Evolutionary conservation across 1,140 invertebrate species (phyloP), one percentile per base, ranked within the genome.

Genomic region (Tetramorium simillimum): DNA sequence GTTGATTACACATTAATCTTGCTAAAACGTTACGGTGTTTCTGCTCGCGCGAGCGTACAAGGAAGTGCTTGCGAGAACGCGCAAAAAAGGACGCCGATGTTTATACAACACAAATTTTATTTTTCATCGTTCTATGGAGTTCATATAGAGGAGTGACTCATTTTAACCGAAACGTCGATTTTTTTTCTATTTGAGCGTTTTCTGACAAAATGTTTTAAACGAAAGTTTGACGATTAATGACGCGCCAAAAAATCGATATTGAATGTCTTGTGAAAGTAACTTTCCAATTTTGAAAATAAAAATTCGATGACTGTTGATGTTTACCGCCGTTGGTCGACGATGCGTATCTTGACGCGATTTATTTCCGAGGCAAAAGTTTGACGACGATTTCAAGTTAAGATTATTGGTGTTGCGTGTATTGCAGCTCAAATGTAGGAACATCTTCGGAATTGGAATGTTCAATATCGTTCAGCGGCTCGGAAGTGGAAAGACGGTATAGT

Each of bases 1-100:
- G n/a, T 80, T 69, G 40, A 80, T 67, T 53, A 62, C 10, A 46
- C 73, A 46, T 37, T 24, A 24, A 40, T 80, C 12, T 69, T n/a
- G 18, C 24, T 18, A 37, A 43, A n/a, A 24, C n/a, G 3, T 75
- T 73, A 75, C 7, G 18, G 16, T 16, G 21, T 60, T 4, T 7
- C 37, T 56, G 33, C 18, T 40, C 3, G 9, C 51, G 21, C n/a
- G 37, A 21, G 33, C 18, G 9, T 73, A 9, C 5, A 9, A 21
- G n/a, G n/a, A n/a, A 58, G 24, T 18, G 14, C 3, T 46, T 14
- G 14, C n/a, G 21, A 10, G 40, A 33, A 3, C 2, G 14, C n/a
- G 72, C 28, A 51, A 51, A 73, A 2, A 37, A 12, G 14, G 7
- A 56, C 9, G n/a, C 21, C 46, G 10, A n/a, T 9, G 0, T 49